A percentile compares a stretch with the other conserved stretches of the same genome.
phyloP scores from a whole-genome alignment of 92 coral and sea anemone genomes.

The Actinernus sp. region DNA sequence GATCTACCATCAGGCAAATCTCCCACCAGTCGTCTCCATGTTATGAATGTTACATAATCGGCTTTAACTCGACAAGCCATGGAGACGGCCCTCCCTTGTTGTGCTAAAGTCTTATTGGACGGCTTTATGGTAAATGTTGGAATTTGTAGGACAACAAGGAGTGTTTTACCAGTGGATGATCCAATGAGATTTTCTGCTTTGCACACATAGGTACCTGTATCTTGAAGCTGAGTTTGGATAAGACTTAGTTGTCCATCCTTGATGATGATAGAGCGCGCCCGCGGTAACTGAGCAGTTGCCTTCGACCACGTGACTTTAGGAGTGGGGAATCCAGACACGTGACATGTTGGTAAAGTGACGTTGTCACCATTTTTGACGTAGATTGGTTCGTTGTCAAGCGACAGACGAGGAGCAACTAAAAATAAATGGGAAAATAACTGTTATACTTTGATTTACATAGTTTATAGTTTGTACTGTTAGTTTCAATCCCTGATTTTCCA shows the following conservation, averaged over 20 bases:
- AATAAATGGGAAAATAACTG: too few relatives aligned
- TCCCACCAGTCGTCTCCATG: too few relatives aligned
- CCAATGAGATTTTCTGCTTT: constrained; percentile 9
- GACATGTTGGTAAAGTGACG: constrained; percentile 33
- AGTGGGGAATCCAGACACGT: constrained; percentile 17
- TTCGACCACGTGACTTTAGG: constrained; percentile 22
- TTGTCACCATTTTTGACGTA: constrained; percentile 9
- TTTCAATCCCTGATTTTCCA: too few relatives aligned
- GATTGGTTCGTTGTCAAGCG: neutral
- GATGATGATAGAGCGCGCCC: neutral
- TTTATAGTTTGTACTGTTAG: too few relatives aligned
- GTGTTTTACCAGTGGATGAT: neutral
- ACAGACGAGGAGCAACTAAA: neutral
- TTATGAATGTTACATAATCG: too few relatives aligned
- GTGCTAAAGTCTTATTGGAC: too few relatives aligned
- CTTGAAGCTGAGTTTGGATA: neutral
- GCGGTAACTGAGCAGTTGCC: constrained; percentile 16
- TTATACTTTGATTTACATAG: too few relatives aligned
- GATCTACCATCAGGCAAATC: too few relatives aligned
- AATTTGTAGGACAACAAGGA: constrained; percentile 19
- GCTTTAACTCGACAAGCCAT: too few relatives aligned
- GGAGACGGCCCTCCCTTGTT: too few relatives aligned
- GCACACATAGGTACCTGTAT: constrained; percentile 15
- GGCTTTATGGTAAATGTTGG: too few relatives aligned
- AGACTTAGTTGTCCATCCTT: constrained; percentile 1